Base-by-base conservation (phyloP, 2,113 vertebrate genomes). In the Poeciliopsis turrubarensis region DNA sequence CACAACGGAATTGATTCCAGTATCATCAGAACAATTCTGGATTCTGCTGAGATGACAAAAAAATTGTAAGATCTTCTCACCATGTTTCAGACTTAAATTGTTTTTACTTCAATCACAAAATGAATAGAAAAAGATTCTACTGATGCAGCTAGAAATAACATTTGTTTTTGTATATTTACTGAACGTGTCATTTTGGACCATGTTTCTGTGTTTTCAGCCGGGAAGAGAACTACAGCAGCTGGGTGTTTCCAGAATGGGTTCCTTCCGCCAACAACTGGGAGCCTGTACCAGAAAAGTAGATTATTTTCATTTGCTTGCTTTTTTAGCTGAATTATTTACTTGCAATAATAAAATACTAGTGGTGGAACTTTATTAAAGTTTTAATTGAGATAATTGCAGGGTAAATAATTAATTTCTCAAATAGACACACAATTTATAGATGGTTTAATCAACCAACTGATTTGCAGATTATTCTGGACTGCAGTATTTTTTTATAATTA, bases 181-280 rank as follows among this genome's bases (percentile, higher is more conserved):
- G 25, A 25, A 54, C 5, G 7, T 54, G 47, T 25, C 2, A 22
- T 57, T 6, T 17, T 31, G 34, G 19, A 12, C 17, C 66, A 8
- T 62, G 32, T 72, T 25, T 41, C 8, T 63, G 25, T 86, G 34
- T 27, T 77, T 76, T 5, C 80, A 98, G 97, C 85, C 94, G 96
- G 37, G 94, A 96, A 15, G 92, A 95, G 83, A 89, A 94, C 81
- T 80, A 89, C 88, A 96, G 95, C 0, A 92, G 89, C 75, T 98
- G 96, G 96, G 96, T 95, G 69, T 98, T 97, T 74, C 95, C 97
- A 0, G 95, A 96, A 19, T 98, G 97, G 97, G 87, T 97, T 66
- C 96, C 97, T 0, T 90, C 94, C 70, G 84, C 84, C 3, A 92
- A 82, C 34, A 86, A 92, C 77, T 98, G 97, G 97, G 83, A 67